These are phyloP conservation scores for Grantiella picta DNA, from an alignment of 2,113 vertebrate species.

Conservation along the genomic window DNA sequence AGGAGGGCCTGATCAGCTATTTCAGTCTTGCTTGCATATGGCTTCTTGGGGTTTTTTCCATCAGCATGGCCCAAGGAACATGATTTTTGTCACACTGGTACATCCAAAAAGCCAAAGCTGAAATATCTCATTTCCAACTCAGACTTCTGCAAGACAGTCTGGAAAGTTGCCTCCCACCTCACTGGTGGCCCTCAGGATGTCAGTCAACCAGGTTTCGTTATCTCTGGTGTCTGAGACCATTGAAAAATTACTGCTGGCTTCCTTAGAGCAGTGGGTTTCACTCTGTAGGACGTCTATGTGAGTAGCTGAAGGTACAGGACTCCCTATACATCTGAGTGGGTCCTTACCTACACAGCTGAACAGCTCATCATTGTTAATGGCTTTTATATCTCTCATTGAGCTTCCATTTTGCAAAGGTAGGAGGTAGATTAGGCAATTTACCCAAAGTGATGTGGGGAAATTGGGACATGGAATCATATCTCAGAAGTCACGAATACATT, in stretches of 20 bases:
- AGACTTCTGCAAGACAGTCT: neutral
- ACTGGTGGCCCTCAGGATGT: neutral
- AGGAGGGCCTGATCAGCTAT: neutral
- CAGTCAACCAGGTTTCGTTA: neutral
- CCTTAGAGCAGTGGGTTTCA: neutral
- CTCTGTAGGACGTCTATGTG: rapidly evolving
- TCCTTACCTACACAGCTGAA: neutral
- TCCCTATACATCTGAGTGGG: neutral
- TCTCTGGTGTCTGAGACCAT: neutral
- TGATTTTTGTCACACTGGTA: neutral
- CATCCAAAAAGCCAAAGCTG: neutral
- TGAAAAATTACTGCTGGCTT: neutral
- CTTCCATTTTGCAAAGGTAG: neutral
- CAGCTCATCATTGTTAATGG: neutral
- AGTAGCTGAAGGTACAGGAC: rapidly evolving
- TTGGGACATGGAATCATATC: neutral
- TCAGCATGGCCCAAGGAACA: rapidly evolving
- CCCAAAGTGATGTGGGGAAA: rapidly evolving
- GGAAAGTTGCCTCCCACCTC: neutral
- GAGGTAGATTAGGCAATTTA: neutral
- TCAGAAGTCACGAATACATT: neutral
- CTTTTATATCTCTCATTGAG: neutral
- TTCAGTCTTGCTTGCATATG: rapidly evolving
- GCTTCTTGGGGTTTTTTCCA: neutral
- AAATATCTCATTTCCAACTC: neutral